These are phyloP conservation scores for Agonopterix arenella DNA, from an alignment of 2,888 invertebrate species.

Conservation along the genomic window DNA sequence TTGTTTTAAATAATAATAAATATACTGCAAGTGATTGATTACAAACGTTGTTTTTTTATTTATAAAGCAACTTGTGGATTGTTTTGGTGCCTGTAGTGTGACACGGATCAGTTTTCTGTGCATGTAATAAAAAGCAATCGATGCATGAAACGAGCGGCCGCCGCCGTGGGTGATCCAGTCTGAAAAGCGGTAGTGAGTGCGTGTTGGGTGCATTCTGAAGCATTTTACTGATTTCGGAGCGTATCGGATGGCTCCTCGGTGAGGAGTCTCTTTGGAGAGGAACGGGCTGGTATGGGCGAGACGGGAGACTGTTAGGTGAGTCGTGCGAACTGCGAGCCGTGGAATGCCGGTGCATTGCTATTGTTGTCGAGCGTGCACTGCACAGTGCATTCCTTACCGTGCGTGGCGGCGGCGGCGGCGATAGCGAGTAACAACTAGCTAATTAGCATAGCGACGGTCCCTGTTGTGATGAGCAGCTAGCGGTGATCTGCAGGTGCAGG, in stretches of 20 bases:
- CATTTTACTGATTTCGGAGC: neutral
- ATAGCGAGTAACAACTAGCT: too few species aligned
- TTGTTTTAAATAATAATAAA: neutral
- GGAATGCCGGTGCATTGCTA: conserved; percentile 23
- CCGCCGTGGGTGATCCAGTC: conserved; percentile 31
- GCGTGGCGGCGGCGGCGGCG: too few species aligned
- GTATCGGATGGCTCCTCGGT: conserved; percentile 11
- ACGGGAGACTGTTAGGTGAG: conserved; percentile 40
- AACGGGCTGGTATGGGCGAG: conserved; percentile 9
- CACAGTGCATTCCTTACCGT: too few species aligned
- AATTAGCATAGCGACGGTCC: too few species aligned
- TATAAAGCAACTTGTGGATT: neutral
- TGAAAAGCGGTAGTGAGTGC: conserved; percentile 27
- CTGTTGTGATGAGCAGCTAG: conserved; percentile 14
- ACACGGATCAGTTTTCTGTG: neutral
- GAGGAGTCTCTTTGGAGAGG: neutral
- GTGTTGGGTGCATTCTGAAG: conserved; percentile 3
- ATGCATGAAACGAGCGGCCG: conserved; percentile 22
- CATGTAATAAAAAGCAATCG: conserved; percentile 9
- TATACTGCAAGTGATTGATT: neutral
- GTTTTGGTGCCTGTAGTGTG: neutral
- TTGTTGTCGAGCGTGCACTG: too few species aligned
- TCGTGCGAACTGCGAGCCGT: conserved; percentile 2
- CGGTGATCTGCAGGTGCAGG: neutral
- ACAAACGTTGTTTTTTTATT: neutral